Evolutionary conservation across 2,888 invertebrate species (phyloP).

Genomic region (Heteromyza rotundicornis): DNA sequence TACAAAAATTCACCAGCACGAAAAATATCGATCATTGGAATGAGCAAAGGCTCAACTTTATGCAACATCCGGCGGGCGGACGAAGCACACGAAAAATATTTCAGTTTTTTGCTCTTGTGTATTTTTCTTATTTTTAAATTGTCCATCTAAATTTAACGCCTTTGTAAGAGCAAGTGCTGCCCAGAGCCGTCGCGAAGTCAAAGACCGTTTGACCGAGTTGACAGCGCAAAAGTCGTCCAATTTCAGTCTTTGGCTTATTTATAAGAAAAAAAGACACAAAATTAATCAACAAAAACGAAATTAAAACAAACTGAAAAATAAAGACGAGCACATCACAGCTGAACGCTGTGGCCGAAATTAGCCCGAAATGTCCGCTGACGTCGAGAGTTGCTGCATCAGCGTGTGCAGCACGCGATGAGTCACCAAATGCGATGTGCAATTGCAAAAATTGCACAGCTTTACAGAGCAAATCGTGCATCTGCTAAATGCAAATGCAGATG

Average conservation of each 20-base stretch:
- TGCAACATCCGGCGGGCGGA: constrained; percentile 2
- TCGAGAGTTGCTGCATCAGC: too few species aligned
- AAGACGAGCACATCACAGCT: too few species aligned
- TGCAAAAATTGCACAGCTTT: too few species aligned
- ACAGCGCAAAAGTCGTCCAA: constrained; percentile 31
- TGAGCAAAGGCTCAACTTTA: background rate
- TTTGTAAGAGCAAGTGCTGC: background rate
- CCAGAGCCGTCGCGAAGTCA: constrained; percentile 40
- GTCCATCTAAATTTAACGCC: background rate
- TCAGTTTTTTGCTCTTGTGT: background rate
- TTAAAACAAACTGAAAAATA: constrained; percentile 1
- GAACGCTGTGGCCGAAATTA: too few species aligned
- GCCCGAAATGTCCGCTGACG: too few species aligned
- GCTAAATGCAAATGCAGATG: background rate
- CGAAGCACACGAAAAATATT: background rate
- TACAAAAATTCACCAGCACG: background rate
- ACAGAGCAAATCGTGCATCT: background rate
- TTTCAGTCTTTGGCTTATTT: background rate
- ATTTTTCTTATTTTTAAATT: background rate
- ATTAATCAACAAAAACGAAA: background rate
- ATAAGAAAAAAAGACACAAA: background rate
- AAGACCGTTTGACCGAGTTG: constrained; percentile 60
- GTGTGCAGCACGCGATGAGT: too few species aligned
- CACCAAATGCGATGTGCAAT: too few species aligned
- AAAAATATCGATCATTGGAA: background rate